A percentile compares a stretch with the other conserved stretches of the same genome.
Evolutionary conservation across 1,140 invertebrate genomes (phyloP).

Genomic region (Nephotettix cincticeps): DNA sequence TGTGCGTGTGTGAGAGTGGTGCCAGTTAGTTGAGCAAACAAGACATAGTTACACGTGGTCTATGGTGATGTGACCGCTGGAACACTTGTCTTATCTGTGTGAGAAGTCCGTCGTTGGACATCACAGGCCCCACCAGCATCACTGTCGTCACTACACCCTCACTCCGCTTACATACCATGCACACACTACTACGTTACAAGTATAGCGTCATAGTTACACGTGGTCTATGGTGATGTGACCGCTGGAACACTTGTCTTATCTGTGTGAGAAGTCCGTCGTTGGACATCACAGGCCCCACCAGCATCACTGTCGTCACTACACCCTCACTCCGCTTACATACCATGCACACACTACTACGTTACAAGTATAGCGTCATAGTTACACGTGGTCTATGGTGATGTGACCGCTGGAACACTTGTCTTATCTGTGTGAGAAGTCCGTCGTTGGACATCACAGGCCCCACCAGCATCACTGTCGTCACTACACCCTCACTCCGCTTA

Average conservation of each 20-base stretch:
- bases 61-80: neutral
- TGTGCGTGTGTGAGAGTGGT: slow-evolving; percentile 2
- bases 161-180: too few relatives aligned
- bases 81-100: neutral
- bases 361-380: too few relatives aligned
- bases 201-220: neutral
- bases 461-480: too few relatives aligned
- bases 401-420: neutral
- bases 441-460: neutral
- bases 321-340: too few relatives aligned
- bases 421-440: neutral
- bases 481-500: too few relatives aligned
- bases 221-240: neutral
- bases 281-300: too few relatives aligned
- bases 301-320: too few relatives aligned
- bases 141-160: too few relatives aligned
- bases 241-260: neutral
- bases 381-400: neutral
- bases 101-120: neutral
- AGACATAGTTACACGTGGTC: neutral
- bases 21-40: slow-evolving; percentile 1
- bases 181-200: too few relatives aligned
- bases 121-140: too few relatives aligned
- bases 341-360: too few relatives aligned
- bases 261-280: neutral